Evolutionary conservation across 37 sponge, comb jelly and placozoan genomes (phyloP).

Genomic region (Axinella damicornis): DNA sequence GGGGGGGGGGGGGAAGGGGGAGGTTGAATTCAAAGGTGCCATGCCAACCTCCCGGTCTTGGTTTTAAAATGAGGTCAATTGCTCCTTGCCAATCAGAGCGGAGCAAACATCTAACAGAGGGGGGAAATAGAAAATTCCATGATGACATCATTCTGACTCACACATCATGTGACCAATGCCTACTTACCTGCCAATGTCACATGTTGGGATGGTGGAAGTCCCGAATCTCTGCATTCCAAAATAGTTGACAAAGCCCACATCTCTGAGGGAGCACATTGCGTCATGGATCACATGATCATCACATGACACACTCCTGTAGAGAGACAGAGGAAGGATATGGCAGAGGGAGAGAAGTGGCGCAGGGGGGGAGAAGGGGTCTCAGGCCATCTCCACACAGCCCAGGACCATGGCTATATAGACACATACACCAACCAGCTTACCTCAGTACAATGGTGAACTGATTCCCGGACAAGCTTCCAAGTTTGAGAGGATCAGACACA

Average conservation of each 20-base stretch:
- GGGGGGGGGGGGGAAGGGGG: no score
- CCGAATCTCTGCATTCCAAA: slow-evolving; percentile 99
- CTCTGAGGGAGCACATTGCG: slow-evolving; percentile 64
- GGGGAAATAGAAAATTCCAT: not conserved
- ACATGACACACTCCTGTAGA: slow-evolving; percentile 64
- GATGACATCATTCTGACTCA: no score
- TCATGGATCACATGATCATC: slow-evolving; percentile 37
- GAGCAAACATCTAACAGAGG: slow-evolving; percentile 52
- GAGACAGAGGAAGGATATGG: no score
- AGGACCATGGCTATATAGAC: not conserved
- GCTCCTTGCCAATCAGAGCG: slow-evolving; percentile 73
- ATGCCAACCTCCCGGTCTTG: slow-evolving; percentile 70
- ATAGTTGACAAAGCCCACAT: slow-evolving; percentile 94
- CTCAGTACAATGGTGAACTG: slow-evolving; percentile 84
- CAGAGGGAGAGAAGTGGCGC: no score
- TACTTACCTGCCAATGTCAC: slow-evolving; percentile 78
- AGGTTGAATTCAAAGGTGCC: no score
- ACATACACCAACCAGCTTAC: slow-evolving; percentile 42
- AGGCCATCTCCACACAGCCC: no score
- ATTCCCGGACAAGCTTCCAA: slow-evolving; percentile 88
- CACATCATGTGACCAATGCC: not conserved
- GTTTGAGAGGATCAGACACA: slow-evolving; percentile 58
- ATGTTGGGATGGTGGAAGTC: slow-evolving; percentile 74
- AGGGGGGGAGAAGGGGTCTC: no score
- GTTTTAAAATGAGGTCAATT: slow-evolving; percentile 72